These are phyloP conservation scores for Crocidura indochinensis DNA, from an alignment of 2,797 vertebrate species.

Conservation along the genomic window DNA sequence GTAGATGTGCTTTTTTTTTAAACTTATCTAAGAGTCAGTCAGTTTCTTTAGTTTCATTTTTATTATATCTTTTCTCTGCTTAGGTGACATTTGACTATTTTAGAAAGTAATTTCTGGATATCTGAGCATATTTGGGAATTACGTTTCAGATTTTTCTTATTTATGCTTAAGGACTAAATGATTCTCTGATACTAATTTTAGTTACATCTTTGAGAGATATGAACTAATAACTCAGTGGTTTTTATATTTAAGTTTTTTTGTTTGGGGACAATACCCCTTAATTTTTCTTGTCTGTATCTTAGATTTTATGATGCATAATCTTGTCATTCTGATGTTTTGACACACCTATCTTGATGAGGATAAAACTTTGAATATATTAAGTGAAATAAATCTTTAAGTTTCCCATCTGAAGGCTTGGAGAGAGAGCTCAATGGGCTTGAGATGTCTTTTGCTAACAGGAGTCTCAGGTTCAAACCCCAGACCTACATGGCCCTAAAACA, in stretches of 20 bases:
- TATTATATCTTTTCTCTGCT: background rate
- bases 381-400: conserved; percentile 26
- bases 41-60: background rate
- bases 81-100: conserved; percentile 58
- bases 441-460: too few species aligned
- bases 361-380: conserved; percentile 30
- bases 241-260: background rate
- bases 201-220: conserved; percentile 20
- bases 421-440: too few species aligned
- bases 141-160: conserved; percentile 43
- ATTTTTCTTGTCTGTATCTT: too few species aligned
- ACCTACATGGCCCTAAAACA: too few species aligned
- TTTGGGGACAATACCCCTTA: too few species aligned
- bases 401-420: background rate
- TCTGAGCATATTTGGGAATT: conserved; percentile 7
- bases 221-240: background rate
- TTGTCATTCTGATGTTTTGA: background rate
- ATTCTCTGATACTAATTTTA: conserved; percentile 25
- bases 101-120: conserved; percentile 1
- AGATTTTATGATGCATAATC: too few species aligned
- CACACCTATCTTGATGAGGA: background rate
- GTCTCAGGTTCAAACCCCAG: too few species aligned
- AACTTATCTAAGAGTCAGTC: background rate
- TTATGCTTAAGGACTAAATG: background rate
- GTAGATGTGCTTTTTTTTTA: background rate